These are phyloP conservation scores for Slavum lentiscoides DNA, from an alignment of 2,888 invertebrate genomes.

Conservation along the genomic window DNA sequence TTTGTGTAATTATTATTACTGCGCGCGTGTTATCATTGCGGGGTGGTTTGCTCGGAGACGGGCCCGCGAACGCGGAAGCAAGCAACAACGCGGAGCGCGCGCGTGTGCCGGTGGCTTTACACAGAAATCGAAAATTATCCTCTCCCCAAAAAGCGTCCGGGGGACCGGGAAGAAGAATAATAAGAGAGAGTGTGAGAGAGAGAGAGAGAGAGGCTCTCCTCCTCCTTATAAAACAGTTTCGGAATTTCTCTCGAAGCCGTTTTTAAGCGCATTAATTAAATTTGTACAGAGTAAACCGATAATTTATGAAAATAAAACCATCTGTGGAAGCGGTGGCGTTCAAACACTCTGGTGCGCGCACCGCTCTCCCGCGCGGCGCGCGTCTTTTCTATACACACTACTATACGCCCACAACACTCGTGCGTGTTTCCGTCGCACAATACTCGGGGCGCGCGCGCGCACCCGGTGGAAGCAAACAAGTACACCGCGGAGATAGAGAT, in stretches of 20 bases:
- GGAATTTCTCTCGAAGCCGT: slow-evolving; percentile 53
- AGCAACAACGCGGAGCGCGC: not conserved
- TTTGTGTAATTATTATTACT: slow-evolving; percentile 17
- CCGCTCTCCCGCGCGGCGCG: not conserved
- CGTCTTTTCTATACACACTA: too few species aligned
- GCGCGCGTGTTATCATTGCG: slow-evolving; percentile 6
- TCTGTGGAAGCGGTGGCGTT: slow-evolving; percentile 52
- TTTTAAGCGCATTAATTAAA: slow-evolving; percentile 54
- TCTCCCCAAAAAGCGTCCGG: not conserved
- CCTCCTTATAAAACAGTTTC: slow-evolving; percentile 52
- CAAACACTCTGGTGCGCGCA: slow-evolving; percentile 10
- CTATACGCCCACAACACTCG: too few species aligned
- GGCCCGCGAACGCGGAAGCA: too few species aligned
- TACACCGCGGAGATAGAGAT: not conserved
- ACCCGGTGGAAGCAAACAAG: not conserved
- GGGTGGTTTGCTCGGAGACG: slow-evolving; percentile 26
- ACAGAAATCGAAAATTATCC: slow-evolving; percentile 52
- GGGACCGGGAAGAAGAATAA: slow-evolving; percentile 37
- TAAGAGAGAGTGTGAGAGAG: not conserved
- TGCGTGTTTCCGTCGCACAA: not conserved
- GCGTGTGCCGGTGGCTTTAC: slow-evolving; percentile 29
- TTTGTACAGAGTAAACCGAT: slow-evolving; percentile 53
- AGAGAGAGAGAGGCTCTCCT: not conserved
- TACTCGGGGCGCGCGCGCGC: not conserved
- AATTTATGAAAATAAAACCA: slow-evolving; percentile 54